Percentiles rank a stretch among this genome's conserved stretches.
phyloP scores from a whole-genome alignment of 2,113 vertebrate genomes.

The Neolamprologus ventralis region DNA sequence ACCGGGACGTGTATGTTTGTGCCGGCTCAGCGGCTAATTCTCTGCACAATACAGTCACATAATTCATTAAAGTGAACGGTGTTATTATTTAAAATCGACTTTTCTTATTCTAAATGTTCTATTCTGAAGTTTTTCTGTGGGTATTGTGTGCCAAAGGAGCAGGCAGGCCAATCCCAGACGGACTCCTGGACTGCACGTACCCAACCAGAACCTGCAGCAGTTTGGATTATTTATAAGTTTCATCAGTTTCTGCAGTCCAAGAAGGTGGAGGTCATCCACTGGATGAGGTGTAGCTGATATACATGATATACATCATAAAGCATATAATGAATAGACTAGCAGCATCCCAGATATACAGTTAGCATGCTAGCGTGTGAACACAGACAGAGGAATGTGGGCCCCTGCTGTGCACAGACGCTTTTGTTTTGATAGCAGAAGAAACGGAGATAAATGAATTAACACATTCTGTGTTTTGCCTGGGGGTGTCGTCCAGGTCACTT shows the following conservation, averaged over 20 bases:
- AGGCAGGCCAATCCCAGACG: background rate
- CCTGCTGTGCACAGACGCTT: background rate
- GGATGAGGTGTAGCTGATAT: background rate
- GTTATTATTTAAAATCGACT: accelerated
- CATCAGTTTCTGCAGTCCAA: background rate
- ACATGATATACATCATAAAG: background rate
- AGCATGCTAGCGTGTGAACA: background rate
- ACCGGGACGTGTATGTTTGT: background rate
- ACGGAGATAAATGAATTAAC: background rate
- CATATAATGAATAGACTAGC: background rate
- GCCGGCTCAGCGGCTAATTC: background rate
- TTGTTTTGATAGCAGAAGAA: background rate
- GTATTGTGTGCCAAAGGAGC: background rate
- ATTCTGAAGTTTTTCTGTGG: background rate
- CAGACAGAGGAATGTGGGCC: background rate
- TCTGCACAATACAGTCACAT: background rate
- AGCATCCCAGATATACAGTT: background rate
- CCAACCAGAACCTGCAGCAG: background rate
- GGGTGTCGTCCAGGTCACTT: background rate
- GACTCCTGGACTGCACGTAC: background rate
- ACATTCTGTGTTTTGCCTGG: background rate
- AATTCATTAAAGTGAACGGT: accelerated
- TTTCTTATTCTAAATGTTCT: background rate
- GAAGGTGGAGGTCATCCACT: background rate
- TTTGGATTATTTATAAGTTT: background rate